A percentile compares a stretch with the other conserved stretches of the same genome.
phyloP scores from a whole-genome alignment of 2,113 vertebrate genomes.

The Typhlomys cinereus region DNA sequence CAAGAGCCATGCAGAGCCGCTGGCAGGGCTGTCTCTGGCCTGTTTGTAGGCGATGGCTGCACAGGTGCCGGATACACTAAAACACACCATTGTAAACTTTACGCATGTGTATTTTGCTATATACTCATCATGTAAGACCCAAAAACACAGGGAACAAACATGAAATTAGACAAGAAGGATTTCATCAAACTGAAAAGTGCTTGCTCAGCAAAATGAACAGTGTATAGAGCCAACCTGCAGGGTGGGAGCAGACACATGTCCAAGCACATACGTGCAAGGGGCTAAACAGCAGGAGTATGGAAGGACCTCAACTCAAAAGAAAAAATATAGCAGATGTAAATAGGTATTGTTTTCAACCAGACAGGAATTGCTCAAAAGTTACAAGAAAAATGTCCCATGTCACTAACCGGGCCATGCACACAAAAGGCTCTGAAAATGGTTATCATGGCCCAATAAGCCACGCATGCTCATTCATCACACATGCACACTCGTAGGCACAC shows the following conservation, averaged over 20 bases:
- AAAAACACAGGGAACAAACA: not conserved
- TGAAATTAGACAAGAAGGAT: not conserved
- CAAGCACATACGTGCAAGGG: not conserved
- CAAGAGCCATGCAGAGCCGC: rapidly evolving
- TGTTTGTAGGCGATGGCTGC: not conserved
- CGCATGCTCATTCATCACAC: not conserved
- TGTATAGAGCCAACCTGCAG: not conserved
- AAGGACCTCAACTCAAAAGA: not conserved
- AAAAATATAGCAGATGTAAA: not conserved
- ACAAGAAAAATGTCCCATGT: not conserved
- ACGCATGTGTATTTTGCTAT: not conserved
- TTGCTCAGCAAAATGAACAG: not conserved
- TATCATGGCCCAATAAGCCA: not conserved
- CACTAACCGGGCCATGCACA: not conserved
- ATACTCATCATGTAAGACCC: not conserved
- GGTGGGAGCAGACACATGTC: not conserved
- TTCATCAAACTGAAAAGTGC: not conserved
- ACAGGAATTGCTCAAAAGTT: not conserved
- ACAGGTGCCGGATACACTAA: not conserved
- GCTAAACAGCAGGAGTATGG: not conserved
- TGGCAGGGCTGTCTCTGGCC: not conserved
- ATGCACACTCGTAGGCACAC: not conserved
- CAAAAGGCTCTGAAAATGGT: not conserved
- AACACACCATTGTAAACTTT: not conserved
- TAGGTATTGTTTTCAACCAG: not conserved